Evolutionary conservation across 2,888 invertebrate genomes (phyloP).

Genomic region (Eudasyphora cyanicolor): DNA sequence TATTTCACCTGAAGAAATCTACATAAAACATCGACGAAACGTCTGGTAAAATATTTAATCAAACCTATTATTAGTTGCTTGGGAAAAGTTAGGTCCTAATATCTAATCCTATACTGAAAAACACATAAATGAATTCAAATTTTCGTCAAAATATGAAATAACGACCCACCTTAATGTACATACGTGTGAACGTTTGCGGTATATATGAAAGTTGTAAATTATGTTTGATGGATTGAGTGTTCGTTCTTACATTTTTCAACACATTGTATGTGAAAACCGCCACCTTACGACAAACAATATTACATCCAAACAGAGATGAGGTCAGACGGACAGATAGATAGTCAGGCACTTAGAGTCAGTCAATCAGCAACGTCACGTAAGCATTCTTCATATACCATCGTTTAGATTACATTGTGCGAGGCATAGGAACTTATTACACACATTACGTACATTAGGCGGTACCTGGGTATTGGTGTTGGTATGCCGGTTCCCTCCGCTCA

Average conservation of each 20-base stretch:
- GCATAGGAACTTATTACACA: not conserved
- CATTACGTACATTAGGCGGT: not conserved
- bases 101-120: too few species aligned
- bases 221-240: slow-evolving; percentile 24
- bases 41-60: too few species aligned
- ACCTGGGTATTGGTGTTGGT: too few species aligned
- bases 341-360: too few species aligned
- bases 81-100: too few species aligned
- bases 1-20: too few species aligned
- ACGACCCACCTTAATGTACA: not conserved
- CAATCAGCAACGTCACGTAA: slow-evolving; percentile 3
- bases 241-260: slow-evolving; percentile 27
- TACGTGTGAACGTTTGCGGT: not conserved
- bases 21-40: too few species aligned
- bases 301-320: slow-evolving; percentile 8
- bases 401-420: slow-evolving; percentile 33
- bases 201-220: slow-evolving; percentile 13
- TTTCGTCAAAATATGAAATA: too few species aligned
- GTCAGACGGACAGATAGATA: not conserved
- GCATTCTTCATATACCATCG: not conserved
- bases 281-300: not conserved
- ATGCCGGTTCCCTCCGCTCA: not conserved
- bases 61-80: too few species aligned
- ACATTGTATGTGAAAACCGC: not conserved
- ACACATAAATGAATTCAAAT: too few species aligned